A percentile compares a stretch with the other conserved stretches of the same genome.
Conservation (phyloP, 2,888 invertebrate genomes). For the Lycia hirtaria region DNA sequence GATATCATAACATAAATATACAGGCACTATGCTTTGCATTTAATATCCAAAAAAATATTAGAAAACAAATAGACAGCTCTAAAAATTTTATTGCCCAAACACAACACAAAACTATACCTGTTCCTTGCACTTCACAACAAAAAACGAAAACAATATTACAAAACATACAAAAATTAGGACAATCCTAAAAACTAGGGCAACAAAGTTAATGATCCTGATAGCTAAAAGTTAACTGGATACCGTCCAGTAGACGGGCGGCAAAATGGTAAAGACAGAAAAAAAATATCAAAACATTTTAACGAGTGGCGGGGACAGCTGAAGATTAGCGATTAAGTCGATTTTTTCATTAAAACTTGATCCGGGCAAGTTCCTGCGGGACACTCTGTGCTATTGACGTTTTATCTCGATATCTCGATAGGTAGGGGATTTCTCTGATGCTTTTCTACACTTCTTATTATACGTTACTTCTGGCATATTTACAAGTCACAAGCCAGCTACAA, state of each 20-base stretch:
- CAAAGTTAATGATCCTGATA: constrained; percentile 22
- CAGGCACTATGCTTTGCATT: no score
- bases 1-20: constrained; percentile 15
- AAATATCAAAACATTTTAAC: constrained; percentile 45
- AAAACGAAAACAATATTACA: no score
- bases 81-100: no score
- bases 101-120: no score
- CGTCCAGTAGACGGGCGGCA: constrained; percentile 33
- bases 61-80: no score
- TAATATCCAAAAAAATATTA: no score
- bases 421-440: no score
- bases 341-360: constrained; percentile 63
- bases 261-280: constrained; percentile 27
- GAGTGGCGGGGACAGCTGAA: constrained; percentile 55
- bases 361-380: constrained; percentile 39
- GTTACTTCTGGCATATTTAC: no score
- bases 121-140: no score
- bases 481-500: no score
- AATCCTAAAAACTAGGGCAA: no score
- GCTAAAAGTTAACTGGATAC: constrained; percentile 16
- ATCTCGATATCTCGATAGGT: constrained; percentile 38
- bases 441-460: no score
- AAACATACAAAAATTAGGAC: constrained; percentile 18
- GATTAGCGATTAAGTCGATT: constrained; percentile 53
- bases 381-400: constrained; percentile 47